Base-by-base conservation (phyloP, 2,113 vertebrate species). In the Xyrauchen texanus region DNA sequence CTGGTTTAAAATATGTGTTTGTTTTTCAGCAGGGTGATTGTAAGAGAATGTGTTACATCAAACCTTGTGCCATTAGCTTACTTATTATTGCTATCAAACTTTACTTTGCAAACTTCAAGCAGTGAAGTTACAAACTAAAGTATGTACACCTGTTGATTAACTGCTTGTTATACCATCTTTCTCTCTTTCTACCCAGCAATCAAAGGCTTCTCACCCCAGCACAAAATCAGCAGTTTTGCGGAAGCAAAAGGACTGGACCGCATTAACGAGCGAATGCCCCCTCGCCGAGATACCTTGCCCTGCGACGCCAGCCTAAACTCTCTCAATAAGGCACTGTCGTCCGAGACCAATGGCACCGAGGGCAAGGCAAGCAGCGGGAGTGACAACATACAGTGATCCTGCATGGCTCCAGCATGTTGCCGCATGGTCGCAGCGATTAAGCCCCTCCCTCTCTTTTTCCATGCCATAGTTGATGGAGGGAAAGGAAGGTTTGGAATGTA, bases 231-330 rank as follows among this genome's bases (percentile, higher is more conserved):
- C 79, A 99, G 97, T 93, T 99, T 99, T 84, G 98, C 92, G 86
- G 98, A 99, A 88, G 98, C 97, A 51, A 99, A 99, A 90, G 97
- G 97, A 64, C 93, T 99, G 93, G 98, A 99, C 87, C 98, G 98
- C 90, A 99, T 99, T 93, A 99, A 99, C 42, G 97, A 99, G 92
- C 90, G 97, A 91, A 99, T 99, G 98, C 98, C 97, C 0, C 98
- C 97, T 0, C 96, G 97, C 85, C 94, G 96, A 79, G 97, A 99
- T 34, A 91, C 92, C n/a, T 75, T 97, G 90, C 95, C 96, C 83
- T 95, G 94, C 0, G 97, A 99, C 84, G 92, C 96, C 92, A 98
- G 96, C 93, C 96, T 98, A 89, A 99, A 98, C 94, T 97, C 96
- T 85, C 96, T 99, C 93, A 98, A 98, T 95, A 97, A 96, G 93